Conservation (phyloP, 2,113 vertebrate species). For the Sander lucioperca region DNA sequence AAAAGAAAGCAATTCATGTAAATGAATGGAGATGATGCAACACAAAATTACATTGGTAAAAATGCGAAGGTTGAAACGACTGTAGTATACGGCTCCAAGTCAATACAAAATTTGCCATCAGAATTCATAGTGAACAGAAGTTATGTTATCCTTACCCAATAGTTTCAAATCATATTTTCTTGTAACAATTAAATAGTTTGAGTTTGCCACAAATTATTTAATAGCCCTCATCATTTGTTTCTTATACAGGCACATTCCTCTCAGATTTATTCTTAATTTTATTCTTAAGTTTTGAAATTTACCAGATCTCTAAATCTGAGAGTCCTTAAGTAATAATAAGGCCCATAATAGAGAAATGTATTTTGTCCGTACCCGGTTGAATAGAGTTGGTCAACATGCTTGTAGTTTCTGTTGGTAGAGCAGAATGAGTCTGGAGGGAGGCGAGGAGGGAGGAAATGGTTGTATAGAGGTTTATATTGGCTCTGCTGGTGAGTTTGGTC, state of each 20-base stretch:
- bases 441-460: conserved; percentile 29
- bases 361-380: conserved; percentile 17
- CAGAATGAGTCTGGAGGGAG: conserved; percentile 4
- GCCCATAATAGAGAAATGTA: conserved; percentile 3
- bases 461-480: conserved; percentile 59
- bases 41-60: background rate
- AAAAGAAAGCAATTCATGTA: background rate
- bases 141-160: background rate
- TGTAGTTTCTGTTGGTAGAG: conserved; percentile 13
- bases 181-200: no score
- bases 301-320: background rate
- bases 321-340: conserved; percentile 3
- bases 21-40: background rate
- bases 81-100: fast-evolving
- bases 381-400: background rate
- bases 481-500: conserved; percentile 32
- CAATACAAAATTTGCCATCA: background rate
- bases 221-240: background rate
- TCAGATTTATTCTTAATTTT: background rate
- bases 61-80: background rate
- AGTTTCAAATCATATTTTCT: no score
- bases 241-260: background rate
- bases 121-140: background rate
- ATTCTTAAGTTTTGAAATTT: conserved; percentile 20
- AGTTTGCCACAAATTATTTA: no score